Conservation (phyloP, 2,888 invertebrate genomes). For the Agrypnus murinus region DNA sequence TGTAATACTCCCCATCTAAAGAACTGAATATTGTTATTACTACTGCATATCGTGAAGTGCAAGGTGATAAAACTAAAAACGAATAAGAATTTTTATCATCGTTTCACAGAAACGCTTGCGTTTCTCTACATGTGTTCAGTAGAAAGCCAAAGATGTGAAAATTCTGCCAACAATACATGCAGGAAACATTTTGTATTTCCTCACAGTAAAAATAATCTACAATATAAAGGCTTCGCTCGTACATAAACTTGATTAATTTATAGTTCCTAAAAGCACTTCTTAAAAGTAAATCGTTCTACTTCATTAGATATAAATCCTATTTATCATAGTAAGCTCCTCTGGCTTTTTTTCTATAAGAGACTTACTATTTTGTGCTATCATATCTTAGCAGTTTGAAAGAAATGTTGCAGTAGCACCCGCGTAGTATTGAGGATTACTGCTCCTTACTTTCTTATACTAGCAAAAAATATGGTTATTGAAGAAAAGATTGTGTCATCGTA, state of each 20-base stretch:
- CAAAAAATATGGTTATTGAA: slow-evolving; percentile 50
- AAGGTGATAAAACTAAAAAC: too few species aligned
- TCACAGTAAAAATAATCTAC: too few species aligned
- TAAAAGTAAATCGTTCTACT: background rate
- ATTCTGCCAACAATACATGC: too few species aligned
- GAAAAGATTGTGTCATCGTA: slow-evolving; percentile 49
- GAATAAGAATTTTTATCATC: too few species aligned
- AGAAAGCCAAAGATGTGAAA: too few species aligned
- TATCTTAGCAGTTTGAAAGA: slow-evolving; percentile 31
- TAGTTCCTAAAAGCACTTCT: background rate
- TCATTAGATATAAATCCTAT: slow-evolving; percentile 16
- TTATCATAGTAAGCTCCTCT: slow-evolving; percentile 30
- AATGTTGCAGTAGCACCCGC: slow-evolving; percentile 15
- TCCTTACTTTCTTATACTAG: slow-evolving; percentile 38
- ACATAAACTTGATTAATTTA: background rate
- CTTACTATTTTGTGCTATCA: slow-evolving; percentile 30
- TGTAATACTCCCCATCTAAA: too few species aligned
- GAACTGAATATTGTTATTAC: too few species aligned
- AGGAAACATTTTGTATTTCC: too few species aligned
- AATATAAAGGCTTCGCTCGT: too few species aligned
- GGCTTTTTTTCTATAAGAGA: slow-evolving; percentile 27
- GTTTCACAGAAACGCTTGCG: too few species aligned
- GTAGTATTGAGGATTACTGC: slow-evolving; percentile 45
- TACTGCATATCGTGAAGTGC: too few species aligned
- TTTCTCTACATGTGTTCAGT: too few species aligned